phyloP scores from a whole-genome alignment of 1,140 invertebrate genomes.

The Calliopsis andreniformis region DNA sequence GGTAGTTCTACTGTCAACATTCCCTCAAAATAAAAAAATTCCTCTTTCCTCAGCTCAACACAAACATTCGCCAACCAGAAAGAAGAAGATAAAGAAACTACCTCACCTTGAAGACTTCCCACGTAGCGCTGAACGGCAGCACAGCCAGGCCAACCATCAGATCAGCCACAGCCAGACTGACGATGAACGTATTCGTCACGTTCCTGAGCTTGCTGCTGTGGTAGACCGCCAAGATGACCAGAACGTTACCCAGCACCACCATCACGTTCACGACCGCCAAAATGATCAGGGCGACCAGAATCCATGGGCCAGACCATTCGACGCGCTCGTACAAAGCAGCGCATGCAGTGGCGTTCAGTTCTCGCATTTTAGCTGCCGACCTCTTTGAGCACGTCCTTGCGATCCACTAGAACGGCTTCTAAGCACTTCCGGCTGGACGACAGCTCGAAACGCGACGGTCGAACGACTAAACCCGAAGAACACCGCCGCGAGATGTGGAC shows the following conservation, averaged over 20 bases:
- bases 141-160: conserved; percentile 94
- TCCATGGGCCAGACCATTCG: conserved; percentile 88
- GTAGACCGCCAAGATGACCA: conserved; percentile 96
- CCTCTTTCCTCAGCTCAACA: no score
- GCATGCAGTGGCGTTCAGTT: conserved; percentile 89
- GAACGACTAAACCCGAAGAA: neutral
- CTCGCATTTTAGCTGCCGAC: conserved; percentile 76
- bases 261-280: conserved; percentile 92
- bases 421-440: conserved; percentile 28
- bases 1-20: no score
- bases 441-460: neutral
- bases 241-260: conserved; percentile 93
- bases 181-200: conserved; percentile 97
- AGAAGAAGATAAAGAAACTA: neutral
- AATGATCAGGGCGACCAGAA: conserved; percentile 88
- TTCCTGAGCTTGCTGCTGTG: conserved; percentile 93
- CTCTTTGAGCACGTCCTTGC: conserved; percentile 30
- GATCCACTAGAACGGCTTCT: conserved; percentile 39
- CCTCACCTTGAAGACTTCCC: conserved; percentile 91
- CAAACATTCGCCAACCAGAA: no score
- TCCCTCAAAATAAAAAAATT: no score
- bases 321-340: conserved; percentile 88
- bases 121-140: conserved; percentile 93
- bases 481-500: no score
- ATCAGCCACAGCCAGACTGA: conserved; percentile 96